Evolutionary conservation across 35 echinoderm and acorn worm genomes (phyloP).

Genomic region (Heliocidaris tuberculata): DNA sequence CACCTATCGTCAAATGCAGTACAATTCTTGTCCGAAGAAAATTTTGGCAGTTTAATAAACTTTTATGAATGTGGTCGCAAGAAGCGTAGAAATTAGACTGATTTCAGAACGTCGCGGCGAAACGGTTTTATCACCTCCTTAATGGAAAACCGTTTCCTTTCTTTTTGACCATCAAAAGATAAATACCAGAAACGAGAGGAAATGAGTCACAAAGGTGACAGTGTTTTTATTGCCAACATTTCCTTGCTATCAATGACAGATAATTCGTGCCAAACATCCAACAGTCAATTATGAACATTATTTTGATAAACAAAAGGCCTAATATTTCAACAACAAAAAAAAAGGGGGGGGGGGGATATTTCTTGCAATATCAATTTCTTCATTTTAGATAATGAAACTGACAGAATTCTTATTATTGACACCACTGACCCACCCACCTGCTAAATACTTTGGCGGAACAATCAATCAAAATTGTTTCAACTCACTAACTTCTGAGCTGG

Average conservation of each 20-base stretch:
- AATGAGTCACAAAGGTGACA: background rate
- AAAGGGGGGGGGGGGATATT: no score
- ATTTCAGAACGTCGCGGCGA: background rate
- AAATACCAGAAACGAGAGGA: background rate
- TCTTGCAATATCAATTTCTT: no score
- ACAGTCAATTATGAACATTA: background rate
- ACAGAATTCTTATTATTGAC: background rate
- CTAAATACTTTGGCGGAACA: background rate
- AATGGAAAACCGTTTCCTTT: background rate
- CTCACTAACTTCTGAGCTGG: background rate
- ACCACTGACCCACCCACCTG: background rate
- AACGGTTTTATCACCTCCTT: background rate
- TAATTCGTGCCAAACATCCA: background rate
- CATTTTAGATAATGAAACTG: no score
- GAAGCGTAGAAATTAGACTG: no score
- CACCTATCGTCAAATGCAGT: background rate
- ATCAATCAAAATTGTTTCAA: background rate
- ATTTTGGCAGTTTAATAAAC: no score
- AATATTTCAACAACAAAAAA: no score
- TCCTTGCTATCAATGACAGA: background rate
- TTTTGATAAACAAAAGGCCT: background rate
- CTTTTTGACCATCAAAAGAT: slow-evolving; percentile 4
- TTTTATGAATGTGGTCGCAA: no score
- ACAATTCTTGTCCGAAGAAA: background rate
- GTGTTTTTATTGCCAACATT: background rate